Base-by-base conservation (phyloP, 1,140 invertebrate species). In the Augochlora pura region DNA sequence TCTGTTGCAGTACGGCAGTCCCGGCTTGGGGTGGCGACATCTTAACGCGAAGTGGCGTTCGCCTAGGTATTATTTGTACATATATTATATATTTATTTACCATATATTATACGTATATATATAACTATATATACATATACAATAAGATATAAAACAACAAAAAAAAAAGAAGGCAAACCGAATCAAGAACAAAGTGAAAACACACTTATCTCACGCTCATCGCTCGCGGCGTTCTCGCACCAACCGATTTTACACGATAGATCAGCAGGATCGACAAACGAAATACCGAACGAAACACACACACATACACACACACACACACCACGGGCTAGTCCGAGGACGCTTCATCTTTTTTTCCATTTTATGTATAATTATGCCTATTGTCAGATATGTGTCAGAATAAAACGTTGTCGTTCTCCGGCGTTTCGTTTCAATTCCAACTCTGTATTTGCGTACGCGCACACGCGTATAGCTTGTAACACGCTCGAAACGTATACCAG, bases 1-100 rank as follows among this genome's bases (percentile, higher is more conserved):
- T 92, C 78, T 92, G 90, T 93, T 93, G 86, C 91, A 93, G 92
- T 93, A 93, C 91, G 92, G 90, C 91, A 92, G 88, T 93, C 92
- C 88, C 92, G 92, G 84, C 91, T 92, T 88, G 92, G 90, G 89
- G 91, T 91, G 88, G 89, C 91, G 80, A 89, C 92, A 91, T 92
- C 91, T 88, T 93, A 92, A 91, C 90, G 85, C 81, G 87, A 90
- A 88, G 86, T 89, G 90, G 89, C 88, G 89, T 90, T 91, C 89
- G 90, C 88, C 89, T 88, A 91, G 91, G 90, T 92, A 91, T 88
- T 89, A 85, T 90, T 84, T 83, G 78, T 82, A 85, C 74, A 85
- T 84, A 86, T 84, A 81, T 87, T 72, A 84, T 67, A 82, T 76
- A 83, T 63, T 85, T 71, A 86, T 74, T 81, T 83, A 87, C 63